phyloP scores from a whole-genome alignment of 2,888 invertebrate species.

The Drosophila planitibia region DNA sequence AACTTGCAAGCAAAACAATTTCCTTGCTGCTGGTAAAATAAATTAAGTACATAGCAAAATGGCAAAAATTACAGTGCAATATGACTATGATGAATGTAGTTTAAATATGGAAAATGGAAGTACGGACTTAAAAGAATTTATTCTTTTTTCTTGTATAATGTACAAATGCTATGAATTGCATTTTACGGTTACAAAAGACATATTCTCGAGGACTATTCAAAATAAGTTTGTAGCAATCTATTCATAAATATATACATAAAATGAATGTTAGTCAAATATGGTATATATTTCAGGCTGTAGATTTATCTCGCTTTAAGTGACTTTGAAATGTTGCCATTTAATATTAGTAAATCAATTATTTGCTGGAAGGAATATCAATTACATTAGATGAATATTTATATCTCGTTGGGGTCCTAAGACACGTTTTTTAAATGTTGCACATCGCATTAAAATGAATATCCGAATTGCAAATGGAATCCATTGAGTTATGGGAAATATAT shows the following conservation, averaged over 20 bases:
- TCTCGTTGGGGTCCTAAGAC: not conserved
- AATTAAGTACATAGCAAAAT: constrained; percentile 31
- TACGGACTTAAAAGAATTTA: not conserved
- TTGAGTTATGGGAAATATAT: constrained; percentile 6
- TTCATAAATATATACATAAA: not conserved
- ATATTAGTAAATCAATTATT: not conserved
- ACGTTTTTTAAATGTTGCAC: not conserved
- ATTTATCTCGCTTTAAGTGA: not conserved
- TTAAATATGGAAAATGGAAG: not conserved
- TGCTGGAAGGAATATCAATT: not conserved
- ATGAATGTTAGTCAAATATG: not conserved
- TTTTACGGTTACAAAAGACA: not conserved
- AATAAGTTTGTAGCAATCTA: not conserved
- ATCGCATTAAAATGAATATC: not conserved
- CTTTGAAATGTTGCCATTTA: not conserved
- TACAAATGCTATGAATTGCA: not conserved
- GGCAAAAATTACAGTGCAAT: constrained; percentile 21
- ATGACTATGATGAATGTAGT: constrained; percentile 1
- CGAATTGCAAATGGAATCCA: not conserved
- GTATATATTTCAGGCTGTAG: not conserved
- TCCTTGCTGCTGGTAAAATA: constrained; percentile 40
- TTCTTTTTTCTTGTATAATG: not conserved
- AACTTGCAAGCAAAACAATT: constrained; percentile 19
- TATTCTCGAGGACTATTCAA: not conserved
- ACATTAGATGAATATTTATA: not conserved